Evolutionary conservation across 2,888 invertebrate genomes (phyloP).

Genomic region (Pristionchus fissidentatus): DNA sequence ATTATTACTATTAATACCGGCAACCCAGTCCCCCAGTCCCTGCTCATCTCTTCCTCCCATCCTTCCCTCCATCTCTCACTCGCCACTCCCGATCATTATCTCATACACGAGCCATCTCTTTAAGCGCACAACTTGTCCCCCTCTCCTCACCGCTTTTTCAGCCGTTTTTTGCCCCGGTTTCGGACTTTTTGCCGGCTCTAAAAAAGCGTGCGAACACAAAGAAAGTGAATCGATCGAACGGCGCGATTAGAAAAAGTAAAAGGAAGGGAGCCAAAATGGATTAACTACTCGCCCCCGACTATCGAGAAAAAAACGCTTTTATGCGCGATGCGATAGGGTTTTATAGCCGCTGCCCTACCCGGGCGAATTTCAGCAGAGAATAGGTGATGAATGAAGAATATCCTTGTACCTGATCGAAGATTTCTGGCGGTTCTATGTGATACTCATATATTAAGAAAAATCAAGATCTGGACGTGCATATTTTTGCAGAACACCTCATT

Average conservation of each 20-base stretch:
- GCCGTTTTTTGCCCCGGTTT: neutral
- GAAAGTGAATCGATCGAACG: slow-evolving; percentile 18
- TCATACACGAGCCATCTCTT: neutral
- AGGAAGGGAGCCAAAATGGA: neutral
- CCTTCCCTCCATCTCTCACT: neutral
- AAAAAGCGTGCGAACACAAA: neutral
- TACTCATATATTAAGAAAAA: too few relatives aligned
- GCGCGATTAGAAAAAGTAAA: neutral
- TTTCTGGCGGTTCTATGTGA: too few relatives aligned
- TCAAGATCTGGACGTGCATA: too few relatives aligned
- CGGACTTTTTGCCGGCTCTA: neutral
- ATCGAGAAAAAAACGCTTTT: neutral
- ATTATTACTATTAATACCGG: too few relatives aligned
- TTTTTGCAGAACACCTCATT: too few relatives aligned
- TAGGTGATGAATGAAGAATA: neutral
- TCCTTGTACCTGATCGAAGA: neutral
- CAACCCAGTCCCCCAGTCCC: slow-evolving; percentile 24
- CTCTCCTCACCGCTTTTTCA: slow-evolving; percentile 18
- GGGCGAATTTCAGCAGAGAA: neutral
- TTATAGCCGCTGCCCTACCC: neutral
- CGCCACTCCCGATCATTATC: slow-evolving; percentile 25
- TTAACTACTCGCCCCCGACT: too few relatives aligned
- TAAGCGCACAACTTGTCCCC: neutral
- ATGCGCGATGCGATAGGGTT: neutral
- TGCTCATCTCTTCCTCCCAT: neutral